Evolutionary conservation across 2,797 vertebrate species (phyloP).

Genomic region (Microctenopoma lineatum): DNA sequence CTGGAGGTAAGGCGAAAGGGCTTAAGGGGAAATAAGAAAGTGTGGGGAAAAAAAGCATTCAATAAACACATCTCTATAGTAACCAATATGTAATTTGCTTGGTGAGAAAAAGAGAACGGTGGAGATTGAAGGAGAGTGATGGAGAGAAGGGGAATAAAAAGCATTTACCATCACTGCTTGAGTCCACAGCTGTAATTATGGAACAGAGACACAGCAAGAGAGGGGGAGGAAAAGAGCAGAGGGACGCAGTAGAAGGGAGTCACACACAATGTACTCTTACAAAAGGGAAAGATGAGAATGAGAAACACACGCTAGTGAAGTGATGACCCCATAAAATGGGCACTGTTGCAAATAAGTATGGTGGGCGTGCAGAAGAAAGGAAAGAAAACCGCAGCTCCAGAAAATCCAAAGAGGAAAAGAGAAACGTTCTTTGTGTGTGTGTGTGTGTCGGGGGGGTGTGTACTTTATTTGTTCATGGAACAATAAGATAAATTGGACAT

Average conservation of each 20-base stretch:
- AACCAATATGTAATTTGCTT: slow-evolving; percentile 86
- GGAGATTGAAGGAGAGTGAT: slow-evolving; percentile 78
- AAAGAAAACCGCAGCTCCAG: neutral
- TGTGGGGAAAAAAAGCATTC: slow-evolving; percentile 74
- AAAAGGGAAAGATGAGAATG: slow-evolving; percentile 59
- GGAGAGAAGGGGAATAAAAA: slow-evolving; percentile 80
- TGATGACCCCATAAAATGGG: slow-evolving; percentile 60
- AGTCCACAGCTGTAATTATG: slow-evolving; percentile 87
- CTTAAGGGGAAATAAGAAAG: slow-evolving; percentile 58
- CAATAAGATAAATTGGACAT: neutral
- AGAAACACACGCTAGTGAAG: slow-evolving; percentile 57
- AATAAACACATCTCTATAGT: slow-evolving; percentile 87
- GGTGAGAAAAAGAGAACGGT: slow-evolving; percentile 76
- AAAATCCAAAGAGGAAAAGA: slow-evolving; percentile 26
- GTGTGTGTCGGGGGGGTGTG: slow-evolving; percentile 7
- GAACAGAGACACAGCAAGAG: slow-evolving; percentile 72
- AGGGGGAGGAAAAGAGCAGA: slow-evolving; percentile 56
- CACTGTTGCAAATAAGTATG: slow-evolving; percentile 43
- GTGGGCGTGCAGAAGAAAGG: slow-evolving; percentile 35
- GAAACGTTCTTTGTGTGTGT: slow-evolving; percentile 28
- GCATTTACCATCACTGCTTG: slow-evolving; percentile 87
- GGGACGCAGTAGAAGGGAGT: slow-evolving; percentile 52
- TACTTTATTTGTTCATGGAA: slow-evolving; percentile 34
- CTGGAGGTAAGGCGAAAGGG: slow-evolving; percentile 20
- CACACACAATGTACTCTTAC: slow-evolving; percentile 62